Evolutionary conservation across 2,888 invertebrate species (phyloP), one percentile per base, ranked within the genome.

Genomic region (Acanthococcus lagerstroemiae): DNA sequence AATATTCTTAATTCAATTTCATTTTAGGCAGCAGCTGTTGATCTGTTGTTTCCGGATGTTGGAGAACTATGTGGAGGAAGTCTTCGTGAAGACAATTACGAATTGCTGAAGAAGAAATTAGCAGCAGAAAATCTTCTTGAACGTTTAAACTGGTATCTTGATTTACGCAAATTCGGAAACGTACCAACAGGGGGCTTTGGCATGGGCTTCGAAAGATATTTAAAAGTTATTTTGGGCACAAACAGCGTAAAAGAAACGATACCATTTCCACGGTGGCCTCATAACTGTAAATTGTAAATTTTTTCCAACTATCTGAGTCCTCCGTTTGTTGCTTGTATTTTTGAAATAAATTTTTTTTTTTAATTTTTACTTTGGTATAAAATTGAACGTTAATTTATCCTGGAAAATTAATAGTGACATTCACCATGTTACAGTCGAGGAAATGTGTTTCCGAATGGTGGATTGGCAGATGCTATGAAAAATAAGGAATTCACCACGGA

Each of bases 21-120:
- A 69, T 77, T 77, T 67, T 74, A 86, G 85, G 87, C 87, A 1
- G 82, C 84, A 69, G 90, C 90, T 9, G 80, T 97, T 71, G 99
- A 99, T 77, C 81, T 99, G 0, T 78, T 99, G 19, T 85, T 85
- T 66, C 92, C 96, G 2, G 79, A 81, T 44, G 88, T 96, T 21
- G 99, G 99, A 0, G 99, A 99, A 79, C 78, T 99, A 21, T 87
- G 88, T 63, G 99, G 99, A 4, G 99, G 99, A 1, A 92, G 95
- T 77, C 79, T 99, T 15, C 86, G 99, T 72, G 96, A 97, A 78
- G 83, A 87, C 71, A 77, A 85, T 77, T 84, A 84, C 68, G 78
- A 82, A 0, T 79, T 79, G 61, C 78, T 95, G 24, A 79, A 81
- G 71, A 69, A 74, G 1, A 84, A 84, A 74, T 75, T 89, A 50